Base-by-base conservation (phyloP, 2,113 vertebrate genomes). In the Oreotrochilus melanogaster region DNA sequence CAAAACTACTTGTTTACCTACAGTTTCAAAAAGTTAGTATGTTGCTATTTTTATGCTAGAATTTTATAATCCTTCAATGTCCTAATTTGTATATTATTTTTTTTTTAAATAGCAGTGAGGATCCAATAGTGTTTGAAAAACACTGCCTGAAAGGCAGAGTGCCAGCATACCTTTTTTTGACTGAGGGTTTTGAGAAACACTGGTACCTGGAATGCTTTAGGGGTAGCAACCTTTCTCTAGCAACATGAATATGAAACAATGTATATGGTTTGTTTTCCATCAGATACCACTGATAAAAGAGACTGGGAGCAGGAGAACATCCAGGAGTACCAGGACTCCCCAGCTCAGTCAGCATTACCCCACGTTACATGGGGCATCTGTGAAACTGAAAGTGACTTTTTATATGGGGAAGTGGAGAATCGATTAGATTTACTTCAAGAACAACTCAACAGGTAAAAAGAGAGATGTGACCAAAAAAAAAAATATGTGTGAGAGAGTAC, bases 361-460 rank as follows among this genome's bases (percentile, higher is more conserved):
- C 98, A 97, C 39, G 98, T 98, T 66, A 97, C 98, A 35, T 98
- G 98, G 98, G 98, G 98, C 7, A 97, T 98, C 43, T 98, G 99
- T 50, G 99, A 99, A 94, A 98, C 98, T 14, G 98, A 99, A 96
- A 99, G 99, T 27, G 99, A 99, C 82, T 98, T 99, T 94, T 99
- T 99, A 30, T 99, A 99, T 1, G 99, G 99, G 57, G 99, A 99
- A 97, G 98, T 99, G 95, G 99, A 99, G 88, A 99, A 99, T 93
- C 98, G 99, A 92, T 94, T 99, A 93, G 99, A 99, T 98, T 98
- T 99, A 93, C 99, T 99, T 84, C 99, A 99, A 93, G 98, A 99
- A 61, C 99, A 99, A 86, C 98, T 99, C 85, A 99, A 99, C 99
- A 99, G 99, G 99, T 99, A 98, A 89, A 71, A 64, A 19, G 11